phyloP scores from a whole-genome alignment of 2,888 invertebrate genomes.

The Metallyticus violacea region DNA sequence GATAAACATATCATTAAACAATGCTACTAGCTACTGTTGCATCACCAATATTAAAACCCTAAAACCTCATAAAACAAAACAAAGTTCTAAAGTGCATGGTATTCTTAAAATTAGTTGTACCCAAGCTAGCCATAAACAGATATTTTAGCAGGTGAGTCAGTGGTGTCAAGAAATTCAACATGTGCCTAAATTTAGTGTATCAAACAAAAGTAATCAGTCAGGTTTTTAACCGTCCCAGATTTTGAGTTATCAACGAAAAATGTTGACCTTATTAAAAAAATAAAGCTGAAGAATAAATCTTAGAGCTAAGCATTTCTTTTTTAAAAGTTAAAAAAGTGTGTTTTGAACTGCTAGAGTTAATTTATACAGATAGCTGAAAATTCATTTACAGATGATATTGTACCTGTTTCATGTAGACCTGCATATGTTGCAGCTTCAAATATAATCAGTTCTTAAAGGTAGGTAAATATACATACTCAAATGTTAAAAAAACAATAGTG shows the following conservation, averaged over 20 bases:
- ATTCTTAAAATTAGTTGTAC: background rate
- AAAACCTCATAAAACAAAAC: background rate
- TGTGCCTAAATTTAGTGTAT: constrained; percentile 1
- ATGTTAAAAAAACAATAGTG: background rate
- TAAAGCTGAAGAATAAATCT: background rate
- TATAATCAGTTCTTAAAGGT: background rate
- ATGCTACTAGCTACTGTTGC: background rate
- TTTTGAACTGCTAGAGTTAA: background rate
- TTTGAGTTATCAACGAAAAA: background rate
- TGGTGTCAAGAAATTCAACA: constrained; percentile 1
- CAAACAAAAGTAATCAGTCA: background rate
- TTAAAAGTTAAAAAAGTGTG: background rate
- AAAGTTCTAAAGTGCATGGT: background rate
- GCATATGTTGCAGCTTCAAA: background rate
- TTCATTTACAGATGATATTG: background rate
- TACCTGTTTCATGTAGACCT: background rate
- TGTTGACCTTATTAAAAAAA: background rate
- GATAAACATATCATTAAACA: background rate
- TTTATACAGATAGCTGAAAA: background rate
- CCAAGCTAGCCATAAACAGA: background rate
- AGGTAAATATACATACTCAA: background rate
- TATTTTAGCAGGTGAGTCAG: background rate
- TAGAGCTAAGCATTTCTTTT: background rate
- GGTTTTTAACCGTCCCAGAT: background rate
- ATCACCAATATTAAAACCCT: background rate